phyloP scores from a whole-genome alignment of 2,113 vertebrate species.

The Pagrus major region DNA sequence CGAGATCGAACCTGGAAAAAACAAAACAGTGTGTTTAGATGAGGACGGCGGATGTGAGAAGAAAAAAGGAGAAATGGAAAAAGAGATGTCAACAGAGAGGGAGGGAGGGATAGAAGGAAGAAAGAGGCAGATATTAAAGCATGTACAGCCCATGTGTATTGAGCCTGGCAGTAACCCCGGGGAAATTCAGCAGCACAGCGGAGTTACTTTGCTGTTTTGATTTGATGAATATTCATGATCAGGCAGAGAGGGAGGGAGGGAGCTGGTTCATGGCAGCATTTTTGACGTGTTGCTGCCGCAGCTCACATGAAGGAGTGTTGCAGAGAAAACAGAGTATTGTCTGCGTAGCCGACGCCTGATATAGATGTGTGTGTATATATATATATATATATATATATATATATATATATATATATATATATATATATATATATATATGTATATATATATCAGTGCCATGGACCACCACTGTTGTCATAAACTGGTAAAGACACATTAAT shows the following conservation, averaged over 20 bases:
- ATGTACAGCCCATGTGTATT: constrained; percentile 6
- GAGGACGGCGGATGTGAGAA: not conserved
- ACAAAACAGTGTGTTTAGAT: constrained; percentile 10
- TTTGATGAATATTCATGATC: constrained; percentile 75
- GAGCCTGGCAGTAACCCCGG: constrained; percentile 41
- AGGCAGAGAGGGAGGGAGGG: not conserved
- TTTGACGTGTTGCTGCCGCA: constrained; percentile 58
- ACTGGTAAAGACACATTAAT: not conserved
- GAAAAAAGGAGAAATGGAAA: not conserved
- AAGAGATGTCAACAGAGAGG: not conserved
- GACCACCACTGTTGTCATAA: not conserved
- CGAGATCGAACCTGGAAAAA: constrained; percentile 14
- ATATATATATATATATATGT: no score
- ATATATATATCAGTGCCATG: no score
- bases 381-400: no score
- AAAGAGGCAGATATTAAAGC: not conserved
- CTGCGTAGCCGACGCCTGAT: not conserved
- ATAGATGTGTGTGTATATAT: no score
- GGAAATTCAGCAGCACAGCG: constrained; percentile 49
- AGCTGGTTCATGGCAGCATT: constrained; percentile 10
- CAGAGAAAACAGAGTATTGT: not conserved
- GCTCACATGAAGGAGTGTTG: constrained; percentile 3
- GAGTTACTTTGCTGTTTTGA: constrained; percentile 55
- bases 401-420: no score
- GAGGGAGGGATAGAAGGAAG: no score